phyloP scores from a whole-genome alignment of 53 echinoderm and acorn worm species.

The Pentamera pediparva region DNA sequence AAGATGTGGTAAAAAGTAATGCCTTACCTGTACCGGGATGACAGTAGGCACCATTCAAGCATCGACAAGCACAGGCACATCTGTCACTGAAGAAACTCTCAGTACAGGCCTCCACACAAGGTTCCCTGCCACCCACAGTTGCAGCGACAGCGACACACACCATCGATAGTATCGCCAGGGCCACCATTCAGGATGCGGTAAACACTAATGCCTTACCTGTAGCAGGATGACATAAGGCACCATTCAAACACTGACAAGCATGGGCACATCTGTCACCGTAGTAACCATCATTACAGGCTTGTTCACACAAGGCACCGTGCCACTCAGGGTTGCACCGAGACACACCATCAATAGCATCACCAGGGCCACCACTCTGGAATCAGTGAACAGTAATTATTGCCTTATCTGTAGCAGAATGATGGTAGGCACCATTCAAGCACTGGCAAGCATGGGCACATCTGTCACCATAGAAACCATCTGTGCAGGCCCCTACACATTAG shows the following conservation, averaged over 20 bases:
- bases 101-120: no score
- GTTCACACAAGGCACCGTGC: constrained; percentile 47
- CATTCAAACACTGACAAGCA: constrained; percentile 57
- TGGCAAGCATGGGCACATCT: constrained; percentile 40
- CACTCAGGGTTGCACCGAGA: constrained; percentile 66
- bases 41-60: not conserved
- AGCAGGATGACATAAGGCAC: constrained; percentile 51
- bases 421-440: constrained; percentile 40
- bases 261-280: constrained; percentile 52
- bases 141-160: no score
- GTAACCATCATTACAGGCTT: constrained; percentile 44
- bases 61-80: not conserved
- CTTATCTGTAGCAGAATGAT: constrained; percentile 39
- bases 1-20: no score
- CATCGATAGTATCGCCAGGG: no score
- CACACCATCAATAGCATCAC: constrained; percentile 45
- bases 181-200: no score
- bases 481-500: constrained; percentile 34
- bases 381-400: no score
- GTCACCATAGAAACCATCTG: constrained; percentile 40
- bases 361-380: constrained; percentile 32
- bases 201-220: constrained; percentile 27
- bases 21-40: no score
- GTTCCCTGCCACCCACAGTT: no score
- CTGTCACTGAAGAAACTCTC: not conserved